phyloP scores from a whole-genome alignment of 2,113 vertebrate genomes.

The Sminthopsis crassicaudata region DNA sequence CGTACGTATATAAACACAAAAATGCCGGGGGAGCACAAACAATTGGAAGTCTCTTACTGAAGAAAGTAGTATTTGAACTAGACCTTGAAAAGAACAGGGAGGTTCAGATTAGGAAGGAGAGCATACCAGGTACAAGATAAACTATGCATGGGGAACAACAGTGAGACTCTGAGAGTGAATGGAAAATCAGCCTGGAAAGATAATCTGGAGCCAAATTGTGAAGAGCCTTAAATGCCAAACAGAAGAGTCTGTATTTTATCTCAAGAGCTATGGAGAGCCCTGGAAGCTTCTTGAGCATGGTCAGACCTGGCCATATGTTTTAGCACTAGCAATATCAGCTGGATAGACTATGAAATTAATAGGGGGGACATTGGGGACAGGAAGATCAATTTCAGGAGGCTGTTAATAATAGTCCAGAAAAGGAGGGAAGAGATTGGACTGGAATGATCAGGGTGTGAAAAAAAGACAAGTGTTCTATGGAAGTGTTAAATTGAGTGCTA shows the following conservation, averaged over 20 bases:
- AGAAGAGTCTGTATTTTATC: not conserved
- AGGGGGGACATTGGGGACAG: not conserved
- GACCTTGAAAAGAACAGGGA: not conserved
- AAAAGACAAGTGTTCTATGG: not conserved
- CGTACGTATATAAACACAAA: not conserved
- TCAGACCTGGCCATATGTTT: not conserved
- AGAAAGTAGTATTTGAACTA: not conserved
- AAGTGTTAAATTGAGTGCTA: slow-evolving; percentile 13
- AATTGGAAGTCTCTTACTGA: not conserved
- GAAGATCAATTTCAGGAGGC: not conserved
- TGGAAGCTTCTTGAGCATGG: not conserved
- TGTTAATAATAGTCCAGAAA: not conserved
- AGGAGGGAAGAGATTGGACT: not conserved
- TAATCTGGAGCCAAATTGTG: not conserved
- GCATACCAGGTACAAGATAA: not conserved
- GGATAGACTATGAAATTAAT: not conserved
- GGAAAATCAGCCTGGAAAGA: not conserved
- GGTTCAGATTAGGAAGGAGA: not conserved
- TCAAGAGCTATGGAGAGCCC: not conserved
- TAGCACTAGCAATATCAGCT: not conserved
- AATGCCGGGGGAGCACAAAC: not conserved
- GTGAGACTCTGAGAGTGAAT: not conserved
- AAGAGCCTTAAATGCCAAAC: not conserved
- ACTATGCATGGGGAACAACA: not conserved
- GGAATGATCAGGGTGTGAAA: not conserved